Conservation (phyloP, 2,113 vertebrate species). For the Dicentrarchus labrax region DNA sequence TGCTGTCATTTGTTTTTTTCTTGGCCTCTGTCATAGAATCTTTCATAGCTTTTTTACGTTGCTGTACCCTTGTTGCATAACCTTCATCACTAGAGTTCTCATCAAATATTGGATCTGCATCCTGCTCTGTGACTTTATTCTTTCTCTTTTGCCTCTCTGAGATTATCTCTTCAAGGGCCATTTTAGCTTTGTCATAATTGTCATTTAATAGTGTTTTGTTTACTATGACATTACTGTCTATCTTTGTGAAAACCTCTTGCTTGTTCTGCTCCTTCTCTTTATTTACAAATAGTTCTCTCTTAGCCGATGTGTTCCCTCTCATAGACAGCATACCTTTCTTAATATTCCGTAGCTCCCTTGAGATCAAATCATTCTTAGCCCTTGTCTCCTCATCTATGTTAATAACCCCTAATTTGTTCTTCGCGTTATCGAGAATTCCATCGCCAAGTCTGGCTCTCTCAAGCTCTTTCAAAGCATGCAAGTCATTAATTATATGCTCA, state of each 20-base stretch:
- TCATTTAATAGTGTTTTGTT: conserved; percentile 75
- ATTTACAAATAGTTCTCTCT: conserved; percentile 73
- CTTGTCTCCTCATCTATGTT: conserved; percentile 68
- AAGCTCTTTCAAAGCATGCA: conserved; percentile 75
- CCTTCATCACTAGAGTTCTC: conserved; percentile 39
- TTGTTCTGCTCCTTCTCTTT: conserved; percentile 68
- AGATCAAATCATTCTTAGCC: conserved; percentile 76
- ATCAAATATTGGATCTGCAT: conserved; percentile 9
- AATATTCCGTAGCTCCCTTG: conserved; percentile 72
- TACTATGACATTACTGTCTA: conserved; percentile 58
- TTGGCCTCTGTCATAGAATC: conserved; percentile 8
- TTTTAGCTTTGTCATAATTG: conserved; percentile 81
- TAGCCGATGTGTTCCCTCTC: conserved; percentile 80
- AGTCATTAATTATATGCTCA: conserved; percentile 71
- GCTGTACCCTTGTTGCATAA: conserved; percentile 31
- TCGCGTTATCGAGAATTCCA: conserved; percentile 39
- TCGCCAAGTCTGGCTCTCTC: conserved; percentile 65
- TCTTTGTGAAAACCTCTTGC: conserved; percentile 43
- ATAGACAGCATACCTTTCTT: conserved; percentile 77
- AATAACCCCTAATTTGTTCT: conserved; percentile 39
- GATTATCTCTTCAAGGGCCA: conserved; percentile 83
- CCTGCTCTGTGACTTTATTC: conserved; percentile 54
- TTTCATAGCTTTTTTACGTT: conserved; percentile 35
- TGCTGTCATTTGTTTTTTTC: conserved; percentile 30
- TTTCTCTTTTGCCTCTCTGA: conserved; percentile 75